These are phyloP conservation scores for Panthera leo DNA, from an alignment of 2,113 vertebrate species.

Conservation along the genomic window DNA sequence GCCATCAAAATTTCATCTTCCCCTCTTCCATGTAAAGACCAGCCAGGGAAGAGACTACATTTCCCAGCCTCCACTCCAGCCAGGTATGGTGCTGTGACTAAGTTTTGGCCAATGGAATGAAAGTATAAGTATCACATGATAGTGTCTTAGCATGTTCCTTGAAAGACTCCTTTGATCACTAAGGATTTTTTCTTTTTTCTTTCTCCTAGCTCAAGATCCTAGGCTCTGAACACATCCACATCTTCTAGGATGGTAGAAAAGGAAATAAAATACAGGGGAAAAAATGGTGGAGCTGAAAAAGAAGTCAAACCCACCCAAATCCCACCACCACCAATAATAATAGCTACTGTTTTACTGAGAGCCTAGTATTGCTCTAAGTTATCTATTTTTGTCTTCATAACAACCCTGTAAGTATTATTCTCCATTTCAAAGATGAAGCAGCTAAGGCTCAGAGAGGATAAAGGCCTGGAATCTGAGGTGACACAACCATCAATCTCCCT, in stretches of 20 bases:
- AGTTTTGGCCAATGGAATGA: background rate
- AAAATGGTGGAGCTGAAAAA: background rate
- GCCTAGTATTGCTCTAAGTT: background rate
- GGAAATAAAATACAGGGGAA: background rate
- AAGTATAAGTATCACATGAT: background rate
- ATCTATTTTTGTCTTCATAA: background rate
- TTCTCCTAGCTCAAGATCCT: background rate
- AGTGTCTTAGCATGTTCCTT: background rate
- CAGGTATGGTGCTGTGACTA: background rate
- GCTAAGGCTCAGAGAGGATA: background rate
- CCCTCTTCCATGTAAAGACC: background rate
- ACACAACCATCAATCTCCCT: background rate
- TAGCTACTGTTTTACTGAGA: background rate
- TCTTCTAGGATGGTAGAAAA: background rate
- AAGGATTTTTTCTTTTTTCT: background rate
- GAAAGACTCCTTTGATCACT: background rate
- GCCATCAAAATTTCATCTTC: conserved; percentile 13
- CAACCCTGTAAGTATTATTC: background rate
- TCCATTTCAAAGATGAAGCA: background rate
- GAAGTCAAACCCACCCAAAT: conserved; percentile 4
- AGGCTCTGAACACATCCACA: background rate
- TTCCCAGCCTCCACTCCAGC: background rate
- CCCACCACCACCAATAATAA: background rate
- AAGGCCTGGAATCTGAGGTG: background rate
- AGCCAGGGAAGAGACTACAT: background rate